Evolutionary conservation across 2,888 invertebrate genomes (phyloP).

Genomic region (Nemurella pictetii): DNA sequence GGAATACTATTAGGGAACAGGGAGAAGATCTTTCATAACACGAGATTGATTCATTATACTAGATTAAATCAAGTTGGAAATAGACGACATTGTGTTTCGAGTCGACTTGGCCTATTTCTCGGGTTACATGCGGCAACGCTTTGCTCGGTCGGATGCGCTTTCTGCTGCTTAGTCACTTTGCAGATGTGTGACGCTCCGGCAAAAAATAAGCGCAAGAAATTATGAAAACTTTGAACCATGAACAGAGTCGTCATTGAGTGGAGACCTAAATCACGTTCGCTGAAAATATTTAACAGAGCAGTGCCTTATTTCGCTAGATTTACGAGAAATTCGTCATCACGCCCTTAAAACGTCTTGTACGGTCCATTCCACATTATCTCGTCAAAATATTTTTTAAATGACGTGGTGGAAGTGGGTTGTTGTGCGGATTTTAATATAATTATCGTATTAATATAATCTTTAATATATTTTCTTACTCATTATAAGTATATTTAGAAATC

Average conservation of each 20-base stretch:
- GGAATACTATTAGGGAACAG: background rate
- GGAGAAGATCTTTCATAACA: background rate
- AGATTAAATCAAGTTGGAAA: conserved; percentile 7
- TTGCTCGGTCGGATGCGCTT: background rate
- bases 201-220: background rate
- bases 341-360: no score
- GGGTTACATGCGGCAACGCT: background rate
- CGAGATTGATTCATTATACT: conserved; percentile 3
- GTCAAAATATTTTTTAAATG: no score
- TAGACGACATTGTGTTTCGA: background rate
- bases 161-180: background rate
- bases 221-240: background rate
- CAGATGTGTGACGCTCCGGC: background rate
- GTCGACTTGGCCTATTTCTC: background rate
- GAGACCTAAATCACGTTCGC: background rate
- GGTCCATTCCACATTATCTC: no score
- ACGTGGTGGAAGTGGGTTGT: no score
- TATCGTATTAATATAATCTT: no score
- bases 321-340: no score
- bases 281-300: background rate
- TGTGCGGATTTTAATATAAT: no score
- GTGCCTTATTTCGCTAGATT: background rate
- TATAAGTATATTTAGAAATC: no score
- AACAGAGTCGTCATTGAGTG: background rate
- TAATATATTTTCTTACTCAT: no score